Evolutionary conservation across 2,797 vertebrate genomes (phyloP), one percentile per base, ranked within the genome.

Genomic region (Crocidura indochinensis): DNA sequence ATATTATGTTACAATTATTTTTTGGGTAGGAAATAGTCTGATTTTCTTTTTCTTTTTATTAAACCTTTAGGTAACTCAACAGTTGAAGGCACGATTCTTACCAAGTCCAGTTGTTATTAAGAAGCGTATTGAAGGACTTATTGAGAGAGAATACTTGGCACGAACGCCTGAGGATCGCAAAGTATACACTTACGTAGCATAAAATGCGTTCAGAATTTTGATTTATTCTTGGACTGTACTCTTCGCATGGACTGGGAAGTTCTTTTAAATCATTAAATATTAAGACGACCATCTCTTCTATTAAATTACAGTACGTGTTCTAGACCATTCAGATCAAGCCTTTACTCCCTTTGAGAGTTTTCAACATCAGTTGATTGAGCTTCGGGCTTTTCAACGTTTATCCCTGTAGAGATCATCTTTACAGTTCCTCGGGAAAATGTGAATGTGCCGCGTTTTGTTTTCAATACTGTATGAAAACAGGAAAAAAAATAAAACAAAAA

Each of bases 91-190:
- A 65, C 99, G 99, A 97, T 99, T 99, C 98, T 98, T 99, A 97
- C 99, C 99, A 96, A 99, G 99, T 97, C 99, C 99, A 88, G 99
- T 99, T 98, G 99, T 99, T 95, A 99, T 99, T 98, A 99, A 99
- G 98, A 99, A 99, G 97, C 99, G 99, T 97, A 99, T 99, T 97
- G 99, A 99, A 99, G 99, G 99, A 99, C 99, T 99, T 98, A 99
- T 99, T 99, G 99, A 99, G 98, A 98, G 99, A 98, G 99, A 99
- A 97, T 99, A 99, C 98, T 98, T 99, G 98, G 99, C 99, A 96
- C 98, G 99, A 98, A 99, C 99, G 95, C 99, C 99, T 92, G 99
- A 99, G 97, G 99, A 99, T 98, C 99, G 99, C 97, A 99, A 99
- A 99, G 98, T 99, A 95, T 99, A 99, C 98, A 99, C 99, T 97